These are phyloP conservation scores for Condylura cristata DNA, from an alignment of 2,113 vertebrate species.

Conservation along the genomic window DNA sequence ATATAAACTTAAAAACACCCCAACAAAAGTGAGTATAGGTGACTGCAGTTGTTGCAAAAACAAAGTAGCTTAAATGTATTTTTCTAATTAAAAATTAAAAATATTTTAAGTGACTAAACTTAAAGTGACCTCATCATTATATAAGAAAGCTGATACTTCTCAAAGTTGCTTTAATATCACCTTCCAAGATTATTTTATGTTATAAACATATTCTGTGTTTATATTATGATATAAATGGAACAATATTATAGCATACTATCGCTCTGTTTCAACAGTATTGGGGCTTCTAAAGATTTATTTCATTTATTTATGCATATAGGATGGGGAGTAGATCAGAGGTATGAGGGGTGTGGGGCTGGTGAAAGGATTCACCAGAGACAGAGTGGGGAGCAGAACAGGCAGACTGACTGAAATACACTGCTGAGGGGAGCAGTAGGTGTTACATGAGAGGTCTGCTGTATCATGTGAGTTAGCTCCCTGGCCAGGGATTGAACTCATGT, in stretches of 20 bases:
- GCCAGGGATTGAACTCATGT: too few species aligned
- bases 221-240: background rate
- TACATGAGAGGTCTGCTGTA: too few species aligned
- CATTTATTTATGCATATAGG: too few species aligned
- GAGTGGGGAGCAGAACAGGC: too few species aligned
- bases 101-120: background rate
- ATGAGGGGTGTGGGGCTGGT: too few species aligned
- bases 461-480: too few species aligned
- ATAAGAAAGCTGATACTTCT: background rate
- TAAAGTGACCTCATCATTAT: background rate
- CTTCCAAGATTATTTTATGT: background rate
- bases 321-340: too few species aligned
- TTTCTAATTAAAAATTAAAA: conserved; percentile 43
- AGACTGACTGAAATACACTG: too few species aligned
- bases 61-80: conserved; percentile 21
- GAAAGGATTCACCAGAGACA: too few species aligned
- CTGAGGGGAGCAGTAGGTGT: too few species aligned
- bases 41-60: background rate
- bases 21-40: background rate
- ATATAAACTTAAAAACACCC: background rate
- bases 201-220: conserved; percentile 16
- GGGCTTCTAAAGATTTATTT: too few species aligned
- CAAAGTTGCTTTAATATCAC: conserved; percentile 39
- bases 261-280: conserved; percentile 6
- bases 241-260: background rate